Base-by-base conservation (phyloP, 2,888 invertebrate species). In the Conistra vaccinii region DNA sequence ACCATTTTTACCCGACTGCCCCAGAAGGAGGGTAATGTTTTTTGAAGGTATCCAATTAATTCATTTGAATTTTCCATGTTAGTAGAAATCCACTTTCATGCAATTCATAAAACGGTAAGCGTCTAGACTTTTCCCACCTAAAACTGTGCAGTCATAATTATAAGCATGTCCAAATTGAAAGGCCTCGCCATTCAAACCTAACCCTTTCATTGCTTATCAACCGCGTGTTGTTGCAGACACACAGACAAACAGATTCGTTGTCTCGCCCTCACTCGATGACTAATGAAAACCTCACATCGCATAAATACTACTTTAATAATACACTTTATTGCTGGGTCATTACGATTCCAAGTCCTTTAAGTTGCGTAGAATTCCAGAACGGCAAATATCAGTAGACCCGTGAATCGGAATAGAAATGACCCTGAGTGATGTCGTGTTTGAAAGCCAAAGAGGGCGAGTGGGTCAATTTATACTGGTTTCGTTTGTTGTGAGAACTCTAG, bases 181-280 rank as follows among this genome's bases (percentile, higher is more conserved):
- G 91, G 88, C 89, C 72, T 70, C 62, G 60, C 77, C 75, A 85
- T 88, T 87, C 80, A 87, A 71, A 79, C n/a, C 87, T 88, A 90
- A 90, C 91, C 93, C 93, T 92, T 92, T 92, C 91, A 90, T 90
- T 89, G 91, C 90, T 89, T 93, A 94, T 94, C 94, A 93, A 92
- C 91, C 90, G 92, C 90, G 90, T 93, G 94, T 95, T 95, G 93
- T 94, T 94, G 90, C 94, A 95, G 92, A 93, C 93, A 92, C 90
- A 92, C 93, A 88, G 89, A 94, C 94, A 93, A 92, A 95, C 94
- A 93, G 90, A 93, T 91, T 90, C 92, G 91, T 92, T 93, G 89
- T 92, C 90, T 87, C 90, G 79, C 91, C 92, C 92, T 91, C 91
- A 84, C 88, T 92, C 90, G 90, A 93, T 92, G 92, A 93, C 92